phyloP scores from a whole-genome alignment of 2,888 invertebrate species.

The Fragum fragum region DNA sequence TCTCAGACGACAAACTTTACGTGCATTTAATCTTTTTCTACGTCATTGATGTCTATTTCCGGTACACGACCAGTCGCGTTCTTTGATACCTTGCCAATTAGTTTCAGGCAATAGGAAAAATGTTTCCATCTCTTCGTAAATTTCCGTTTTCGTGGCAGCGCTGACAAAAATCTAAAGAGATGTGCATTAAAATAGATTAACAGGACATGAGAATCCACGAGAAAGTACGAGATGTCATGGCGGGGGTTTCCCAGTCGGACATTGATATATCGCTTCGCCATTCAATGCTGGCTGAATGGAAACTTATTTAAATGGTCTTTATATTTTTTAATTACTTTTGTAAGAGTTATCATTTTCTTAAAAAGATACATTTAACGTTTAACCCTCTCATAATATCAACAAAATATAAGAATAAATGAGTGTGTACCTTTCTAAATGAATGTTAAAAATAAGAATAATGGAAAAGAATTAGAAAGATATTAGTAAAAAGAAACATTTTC shows the following conservation, averaged over 20 bases:
- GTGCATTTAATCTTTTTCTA: constrained; percentile 57
- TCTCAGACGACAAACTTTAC: constrained; percentile 24
- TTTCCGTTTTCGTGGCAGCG: constrained; percentile 50
- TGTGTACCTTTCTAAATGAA: too few species aligned
- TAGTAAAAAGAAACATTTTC: too few species aligned
- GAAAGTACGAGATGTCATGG: constrained; percentile 19
- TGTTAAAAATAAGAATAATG: too few species aligned
- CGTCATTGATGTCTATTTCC: constrained; percentile 67
- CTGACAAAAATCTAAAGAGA: constrained; percentile 48
- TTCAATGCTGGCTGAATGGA: neutral
- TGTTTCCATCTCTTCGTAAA: constrained; percentile 48
- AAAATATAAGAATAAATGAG: too few species aligned
- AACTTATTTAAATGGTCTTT: neutral
- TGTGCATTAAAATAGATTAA: constrained; percentile 56
- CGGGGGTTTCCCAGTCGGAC: constrained; percentile 14
- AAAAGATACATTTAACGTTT: neutral
- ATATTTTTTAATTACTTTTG: neutral
- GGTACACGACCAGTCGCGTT: constrained; percentile 50
- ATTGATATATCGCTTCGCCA: constrained; percentile 24
- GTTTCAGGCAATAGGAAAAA: constrained; percentile 62
- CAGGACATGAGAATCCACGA: constrained; percentile 20
- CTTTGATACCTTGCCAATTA: constrained; percentile 65
- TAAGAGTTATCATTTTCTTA: neutral
- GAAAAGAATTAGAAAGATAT: too few species aligned
- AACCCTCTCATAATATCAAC: too few species aligned